Conservation (phyloP, 2,113 vertebrate species). For the Dicerorhinus sumatrensis region DNA sequence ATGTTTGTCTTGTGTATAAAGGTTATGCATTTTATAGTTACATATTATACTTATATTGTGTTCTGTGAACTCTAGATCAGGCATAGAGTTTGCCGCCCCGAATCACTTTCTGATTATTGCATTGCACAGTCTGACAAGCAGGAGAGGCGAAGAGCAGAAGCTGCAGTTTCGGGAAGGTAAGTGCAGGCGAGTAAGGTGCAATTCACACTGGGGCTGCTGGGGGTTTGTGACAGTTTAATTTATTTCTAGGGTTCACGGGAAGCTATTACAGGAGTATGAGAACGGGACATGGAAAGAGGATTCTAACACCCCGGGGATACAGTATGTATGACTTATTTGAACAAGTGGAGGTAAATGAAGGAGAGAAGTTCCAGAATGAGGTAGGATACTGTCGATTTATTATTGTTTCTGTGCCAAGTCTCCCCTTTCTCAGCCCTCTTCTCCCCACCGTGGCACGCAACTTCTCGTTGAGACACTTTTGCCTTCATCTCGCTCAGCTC, state of each 20-base stretch:
- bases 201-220: not conserved
- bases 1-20: constrained; percentile 61
- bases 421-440: not conserved
- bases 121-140: not conserved
- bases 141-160: not conserved
- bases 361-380: too few relatives aligned
- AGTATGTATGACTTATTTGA: not conserved
- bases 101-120: not conserved
- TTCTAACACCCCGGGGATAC: not conserved
- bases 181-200: not conserved
- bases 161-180: not conserved
- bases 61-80: not conserved
- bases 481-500: not conserved
- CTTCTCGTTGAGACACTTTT: not conserved
- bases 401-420: rapidly evolving
- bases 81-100: not conserved
- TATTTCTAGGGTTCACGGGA: not conserved
- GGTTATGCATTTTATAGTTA: not conserved
- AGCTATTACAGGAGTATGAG: not conserved
- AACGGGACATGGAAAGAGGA: not conserved
- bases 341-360: not conserved
- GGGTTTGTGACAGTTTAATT: not conserved
- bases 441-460: too few relatives aligned
- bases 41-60: not conserved
- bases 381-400: rapidly evolving